A percentile compares a stretch with the other conserved stretches of the same genome.
Conservation (phyloP, 2,797 vertebrate species). For the Notoglanidium macrostoma region DNA sequence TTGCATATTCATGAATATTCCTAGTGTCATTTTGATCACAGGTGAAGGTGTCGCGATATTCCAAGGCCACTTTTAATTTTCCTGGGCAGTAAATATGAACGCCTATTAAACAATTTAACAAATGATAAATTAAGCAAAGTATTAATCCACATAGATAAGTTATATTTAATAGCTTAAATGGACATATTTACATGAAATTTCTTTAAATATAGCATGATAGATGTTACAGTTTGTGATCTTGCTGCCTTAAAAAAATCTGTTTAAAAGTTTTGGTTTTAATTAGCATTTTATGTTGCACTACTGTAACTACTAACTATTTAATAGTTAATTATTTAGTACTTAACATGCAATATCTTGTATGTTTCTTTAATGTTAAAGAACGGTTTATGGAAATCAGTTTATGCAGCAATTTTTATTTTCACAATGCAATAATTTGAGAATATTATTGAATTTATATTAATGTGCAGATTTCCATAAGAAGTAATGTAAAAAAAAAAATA, state of each 20-base stretch:
- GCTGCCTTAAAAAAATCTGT: not conserved
- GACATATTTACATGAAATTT: not conserved
- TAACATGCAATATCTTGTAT: not conserved
- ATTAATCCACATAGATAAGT: not conserved
- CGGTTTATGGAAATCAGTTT: not conserved
- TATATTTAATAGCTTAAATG: not conserved
- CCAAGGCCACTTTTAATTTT: not conserved
- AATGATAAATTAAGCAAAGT: not conserved
- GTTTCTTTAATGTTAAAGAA: not conserved
- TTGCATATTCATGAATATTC: constrained; percentile 1
- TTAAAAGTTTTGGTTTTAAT: not conserved
- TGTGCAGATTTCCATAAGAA: not conserved
- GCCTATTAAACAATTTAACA: not conserved
- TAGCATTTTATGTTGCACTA: not conserved
- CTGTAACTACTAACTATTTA: not conserved
- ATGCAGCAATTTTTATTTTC: not conserved
- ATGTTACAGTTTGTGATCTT: not conserved
- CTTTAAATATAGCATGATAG: not conserved
- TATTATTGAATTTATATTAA: not conserved
- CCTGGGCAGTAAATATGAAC: not conserved
- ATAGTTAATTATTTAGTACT: not conserved
- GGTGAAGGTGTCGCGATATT: not conserved
- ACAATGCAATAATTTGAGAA: not conserved
- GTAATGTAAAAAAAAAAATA: not conserved
- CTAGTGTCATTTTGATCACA: not conserved